Evolutionary conservation across 2,113 vertebrate genomes (phyloP).

Genomic region (Daphoenositta chrysoptera): DNA sequence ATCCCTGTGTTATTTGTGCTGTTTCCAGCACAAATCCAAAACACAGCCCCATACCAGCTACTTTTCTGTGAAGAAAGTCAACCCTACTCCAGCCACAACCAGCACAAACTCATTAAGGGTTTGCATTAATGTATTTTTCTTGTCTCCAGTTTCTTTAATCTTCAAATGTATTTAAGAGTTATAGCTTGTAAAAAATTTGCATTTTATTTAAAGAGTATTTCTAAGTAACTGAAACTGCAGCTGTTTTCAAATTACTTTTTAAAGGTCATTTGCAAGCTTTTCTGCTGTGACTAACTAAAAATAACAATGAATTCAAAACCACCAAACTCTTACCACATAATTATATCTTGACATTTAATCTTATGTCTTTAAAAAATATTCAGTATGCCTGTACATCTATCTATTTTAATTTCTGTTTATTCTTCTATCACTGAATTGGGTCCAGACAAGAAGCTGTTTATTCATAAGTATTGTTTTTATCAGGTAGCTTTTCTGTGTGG

Average conservation of each 20-base stretch:
- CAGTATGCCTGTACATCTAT: not conserved
- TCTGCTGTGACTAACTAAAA: conserved; percentile 57
- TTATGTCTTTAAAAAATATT: conserved; percentile 46
- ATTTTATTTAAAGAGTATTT: conserved; percentile 39
- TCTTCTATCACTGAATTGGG: not conserved
- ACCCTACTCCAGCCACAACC: not conserved
- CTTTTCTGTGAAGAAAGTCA: not conserved
- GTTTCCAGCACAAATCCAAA: not conserved
- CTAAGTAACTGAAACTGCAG: conserved; percentile 23
- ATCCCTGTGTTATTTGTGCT: not conserved
- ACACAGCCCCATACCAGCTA: not conserved
- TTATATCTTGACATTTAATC: conserved; percentile 67
- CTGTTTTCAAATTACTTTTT: conserved; percentile 50
- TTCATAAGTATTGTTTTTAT: conserved; percentile 27
- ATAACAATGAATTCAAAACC: conserved; percentile 42
- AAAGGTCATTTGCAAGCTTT: conserved; percentile 65
- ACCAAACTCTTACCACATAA: conserved; percentile 24
- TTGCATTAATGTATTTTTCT: not conserved
- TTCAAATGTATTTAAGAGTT: not conserved
- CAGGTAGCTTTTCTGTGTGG: not conserved
- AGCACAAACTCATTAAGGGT: not conserved
- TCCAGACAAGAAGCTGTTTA: not conserved
- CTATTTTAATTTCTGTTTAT: conserved; percentile 15
- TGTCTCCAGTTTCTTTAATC: not conserved
- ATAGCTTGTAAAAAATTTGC: not conserved